Percentiles rank a stretch among this genome's conserved stretches.
phyloP scores from a whole-genome alignment of 1,140 invertebrate genomes.

The Bombyx mandarina region DNA sequence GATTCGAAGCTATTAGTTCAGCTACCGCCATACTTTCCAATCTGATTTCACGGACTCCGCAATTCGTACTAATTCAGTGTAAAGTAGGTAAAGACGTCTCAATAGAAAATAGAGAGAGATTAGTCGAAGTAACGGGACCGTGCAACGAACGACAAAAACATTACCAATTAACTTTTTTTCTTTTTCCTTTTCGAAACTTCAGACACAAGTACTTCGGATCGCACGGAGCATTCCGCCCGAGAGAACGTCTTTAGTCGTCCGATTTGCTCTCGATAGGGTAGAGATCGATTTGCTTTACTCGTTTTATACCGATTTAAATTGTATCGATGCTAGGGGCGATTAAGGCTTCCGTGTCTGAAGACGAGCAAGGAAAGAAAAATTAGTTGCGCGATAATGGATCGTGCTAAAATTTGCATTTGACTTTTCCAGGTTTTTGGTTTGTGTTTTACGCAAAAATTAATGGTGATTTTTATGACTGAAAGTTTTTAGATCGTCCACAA shows the following conservation, averaged over 20 bases:
- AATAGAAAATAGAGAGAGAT: constrained; percentile 41
- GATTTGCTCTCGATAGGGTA: constrained; percentile 63
- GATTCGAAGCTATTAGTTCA: no score
- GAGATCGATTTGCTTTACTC: constrained; percentile 60
- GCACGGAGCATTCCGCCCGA: constrained; percentile 46
- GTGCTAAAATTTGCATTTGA: neutral
- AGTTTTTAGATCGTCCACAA: no score
- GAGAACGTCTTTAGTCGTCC: constrained; percentile 61
- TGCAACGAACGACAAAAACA: constrained; percentile 51
- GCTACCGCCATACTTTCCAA: neutral
- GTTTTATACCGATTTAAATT: constrained; percentile 64
- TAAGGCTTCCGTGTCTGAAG: constrained; percentile 43
- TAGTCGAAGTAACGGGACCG: constrained; percentile 40
- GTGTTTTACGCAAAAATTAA: no score
- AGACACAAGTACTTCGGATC: constrained; percentile 55
- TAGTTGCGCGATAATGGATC: constrained; percentile 16
- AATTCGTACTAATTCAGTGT: constrained; percentile 24
- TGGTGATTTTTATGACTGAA: no score
- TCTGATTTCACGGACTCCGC: constrained; percentile 18
- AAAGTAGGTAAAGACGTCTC: constrained; percentile 26
- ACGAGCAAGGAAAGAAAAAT: constrained; percentile 37
- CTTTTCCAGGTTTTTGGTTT: no score
- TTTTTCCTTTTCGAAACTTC: constrained; percentile 33
- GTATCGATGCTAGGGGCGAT: constrained; percentile 60
- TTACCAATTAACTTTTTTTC: constrained; percentile 62